A percentile compares a stretch with the other conserved stretches of the same genome.
Evolutionary conservation across 2,888 invertebrate genomes (phyloP).

Genomic region (Lycaena phlaeas): DNA sequence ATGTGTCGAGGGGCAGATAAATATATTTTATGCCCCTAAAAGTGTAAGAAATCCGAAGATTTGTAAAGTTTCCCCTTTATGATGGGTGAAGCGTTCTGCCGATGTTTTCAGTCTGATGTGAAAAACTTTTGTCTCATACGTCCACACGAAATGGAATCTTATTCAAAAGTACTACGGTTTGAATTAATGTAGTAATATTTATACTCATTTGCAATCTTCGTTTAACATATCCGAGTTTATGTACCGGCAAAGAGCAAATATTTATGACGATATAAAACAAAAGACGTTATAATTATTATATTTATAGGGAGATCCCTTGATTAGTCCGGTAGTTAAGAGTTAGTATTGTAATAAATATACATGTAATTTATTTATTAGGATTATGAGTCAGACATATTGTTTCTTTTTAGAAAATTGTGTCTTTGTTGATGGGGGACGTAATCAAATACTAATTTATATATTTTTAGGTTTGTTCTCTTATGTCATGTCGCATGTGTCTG

Average conservation of each 20-base stretch:
- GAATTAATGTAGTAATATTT: slow-evolving; percentile 21
- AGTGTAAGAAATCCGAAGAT: slow-evolving; percentile 69
- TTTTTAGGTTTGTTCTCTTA: too few relatives aligned
- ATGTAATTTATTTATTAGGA: not conserved
- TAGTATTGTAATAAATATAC: not conserved
- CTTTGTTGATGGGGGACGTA: too few relatives aligned
- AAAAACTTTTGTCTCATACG: slow-evolving; percentile 46
- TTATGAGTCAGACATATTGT: too few relatives aligned
- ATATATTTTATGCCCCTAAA: slow-evolving; percentile 66
- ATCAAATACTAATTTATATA: too few relatives aligned
- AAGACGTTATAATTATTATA: slow-evolving; percentile 2
- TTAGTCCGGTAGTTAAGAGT: not conserved
- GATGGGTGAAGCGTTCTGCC: slow-evolving; percentile 57
- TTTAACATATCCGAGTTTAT: slow-evolving; percentile 62
- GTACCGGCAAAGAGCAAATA: slow-evolving; percentile 45
- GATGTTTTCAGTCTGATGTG: slow-evolving; percentile 64
- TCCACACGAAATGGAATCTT: slow-evolving; percentile 28
- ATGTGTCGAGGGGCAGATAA: slow-evolving; percentile 69
- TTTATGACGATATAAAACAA: slow-evolving; percentile 43
- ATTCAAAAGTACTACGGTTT: slow-evolving; percentile 21
- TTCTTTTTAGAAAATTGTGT: too few relatives aligned
- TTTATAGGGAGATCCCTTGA: not conserved
- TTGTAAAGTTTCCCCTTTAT: slow-evolving; percentile 71
- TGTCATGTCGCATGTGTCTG: too few relatives aligned
- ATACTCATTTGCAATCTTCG: slow-evolving; percentile 53